Percentiles rank a stretch among this genome's conserved stretches.
phyloP scores from a whole-genome alignment of 2,888 invertebrate genomes.

The Pollenia griseotomentosa region DNA sequence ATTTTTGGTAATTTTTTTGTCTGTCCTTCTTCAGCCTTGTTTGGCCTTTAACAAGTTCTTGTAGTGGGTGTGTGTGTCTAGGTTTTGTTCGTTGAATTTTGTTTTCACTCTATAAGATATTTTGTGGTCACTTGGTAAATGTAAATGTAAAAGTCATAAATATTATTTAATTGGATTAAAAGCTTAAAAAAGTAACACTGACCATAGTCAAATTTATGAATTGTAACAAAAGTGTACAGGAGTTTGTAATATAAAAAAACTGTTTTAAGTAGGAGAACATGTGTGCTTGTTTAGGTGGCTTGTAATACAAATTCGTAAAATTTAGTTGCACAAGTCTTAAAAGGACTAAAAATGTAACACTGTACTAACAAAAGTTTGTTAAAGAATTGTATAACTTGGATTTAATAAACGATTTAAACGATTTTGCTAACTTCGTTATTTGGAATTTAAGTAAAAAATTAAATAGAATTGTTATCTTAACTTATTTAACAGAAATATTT shows the following conservation, averaged over 20 bases:
- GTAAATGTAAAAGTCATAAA: constrained; percentile 69
- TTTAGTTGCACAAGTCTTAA: no score
- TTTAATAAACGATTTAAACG: no score
- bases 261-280: not conserved
- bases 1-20: constrained; percentile 7
- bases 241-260: not conserved
- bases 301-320: no score
- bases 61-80: not conserved
- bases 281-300: not conserved
- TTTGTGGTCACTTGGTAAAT: constrained; percentile 70
- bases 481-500: no score
- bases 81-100: constrained; percentile 22
- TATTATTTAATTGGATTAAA: constrained; percentile 72
- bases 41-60: not conserved
- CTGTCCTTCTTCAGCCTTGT: constrained; percentile 36
- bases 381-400: no score
- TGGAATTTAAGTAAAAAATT: no score
- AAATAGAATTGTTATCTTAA: no score
- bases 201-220: constrained; percentile 65
- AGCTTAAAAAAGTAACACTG: constrained; percentile 61
- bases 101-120: constrained; percentile 39
- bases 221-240: constrained; percentile 1
- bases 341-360: no score
- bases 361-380: no score
- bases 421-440: no score